Conservation (phyloP, 1,140 invertebrate species). For the Bombyx mori region ASM3026992v2 NC_085123.1:5902501-5903000, state of each 20-base stretch:
- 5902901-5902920: constrained; percentile 8
- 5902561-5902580: too few relatives aligned
- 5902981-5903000: constrained; percentile 21
- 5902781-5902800: constrained; percentile 44
- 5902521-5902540: too few relatives aligned
- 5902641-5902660: too few relatives aligned
- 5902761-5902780: constrained; percentile 29
- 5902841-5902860: constrained; percentile 12
- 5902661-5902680: too few relatives aligned
- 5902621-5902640: too few relatives aligned
- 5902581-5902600: too few relatives aligned
- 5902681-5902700: too few relatives aligned
- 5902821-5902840: constrained; percentile 23
- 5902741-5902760: constrained; percentile 2
- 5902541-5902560: too few relatives aligned
- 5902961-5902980: constrained; percentile 30
- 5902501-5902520: too few relatives aligned
- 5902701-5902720: too few relatives aligned
- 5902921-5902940: constrained; percentile 21
- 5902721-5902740: background rate
- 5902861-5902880: constrained; percentile 16
- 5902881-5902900: constrained; percentile 10
- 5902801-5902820: constrained; percentile 41
- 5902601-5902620: too few relatives aligned
- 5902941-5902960: constrained; percentile 31